Evolutionary conservation across 2,113 vertebrate species (phyloP), one percentile per base, ranked within the genome.

Genomic region (Monopterus albus): DNA sequence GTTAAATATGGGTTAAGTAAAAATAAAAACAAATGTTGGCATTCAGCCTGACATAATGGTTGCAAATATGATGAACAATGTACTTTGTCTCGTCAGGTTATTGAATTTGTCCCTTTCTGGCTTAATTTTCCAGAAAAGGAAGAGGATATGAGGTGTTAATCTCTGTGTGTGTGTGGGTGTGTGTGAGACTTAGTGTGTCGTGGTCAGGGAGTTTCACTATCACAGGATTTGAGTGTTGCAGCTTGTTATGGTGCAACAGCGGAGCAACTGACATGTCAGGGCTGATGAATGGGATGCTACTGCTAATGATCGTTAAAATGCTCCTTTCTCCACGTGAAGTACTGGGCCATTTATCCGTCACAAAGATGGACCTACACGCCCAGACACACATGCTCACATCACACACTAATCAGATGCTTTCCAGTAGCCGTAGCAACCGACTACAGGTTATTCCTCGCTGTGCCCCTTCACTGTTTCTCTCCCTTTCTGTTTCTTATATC

Each of bases 241-340:
- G 65, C 73, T 86, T 81, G 74, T 86, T 80, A 76, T 90, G 87
- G 69, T 82, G 87, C 85, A 89, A 90, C 78, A 87, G 49, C 5
- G 17, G 58, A 46, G 89, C 84, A 90, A 90, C 87, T 46, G 38
- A 53, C 67, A 36, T 69, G 63, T 80, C 72, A 7, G 38, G 40
- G 53, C 57, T 89, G 87, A 90, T 82, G 73, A 81, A 90, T 89
- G 63, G 58, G 73, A 85, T 68, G 68, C 73, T 60, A 9, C 60
- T 39, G 47, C 76, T 87, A 88, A 88, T 85, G 82, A 89, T 87
- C 36, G 51, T 78, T 84, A 69, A 82, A 82, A 72, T 6, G 39
- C 49, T 70, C n/a, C 65, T 81, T 79, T 81, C 83, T 83, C 81
- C 78, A 74, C 71, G 63, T 62, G 78, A 31, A 53, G 81, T 11